Percentiles rank a stretch among this genome's conserved stretches.
Evolutionary conservation across 2,888 invertebrate genomes (phyloP).

Genomic region (Torymus auratus): DNA sequence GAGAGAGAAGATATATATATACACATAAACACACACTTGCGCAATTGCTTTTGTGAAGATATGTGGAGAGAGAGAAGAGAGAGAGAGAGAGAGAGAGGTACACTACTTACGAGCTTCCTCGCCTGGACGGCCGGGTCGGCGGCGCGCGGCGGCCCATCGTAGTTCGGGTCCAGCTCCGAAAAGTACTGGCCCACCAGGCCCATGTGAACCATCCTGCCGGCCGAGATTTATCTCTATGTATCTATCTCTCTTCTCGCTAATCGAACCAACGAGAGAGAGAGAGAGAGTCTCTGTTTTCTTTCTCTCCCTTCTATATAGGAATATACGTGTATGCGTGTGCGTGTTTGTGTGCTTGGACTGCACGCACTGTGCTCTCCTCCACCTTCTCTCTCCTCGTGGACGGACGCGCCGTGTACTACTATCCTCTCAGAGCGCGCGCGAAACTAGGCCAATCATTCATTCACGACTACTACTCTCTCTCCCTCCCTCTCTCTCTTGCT

Average conservation of each 20-base stretch:
- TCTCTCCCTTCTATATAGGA: too few relatives aligned
- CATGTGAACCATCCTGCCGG: slow-evolving; percentile 62
- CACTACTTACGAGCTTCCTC: slow-evolving; percentile 65
- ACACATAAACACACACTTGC: too few relatives aligned
- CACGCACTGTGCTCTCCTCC: neutral
- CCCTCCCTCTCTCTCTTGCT: neutral
- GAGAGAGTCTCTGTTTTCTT: too few relatives aligned
- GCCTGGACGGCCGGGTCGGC: slow-evolving; percentile 63
- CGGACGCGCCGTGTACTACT: slow-evolving; percentile 14
- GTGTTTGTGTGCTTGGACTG: too few relatives aligned
- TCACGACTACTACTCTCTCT: slow-evolving; percentile 32
- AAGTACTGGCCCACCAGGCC: slow-evolving; percentile 65
- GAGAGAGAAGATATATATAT: too few relatives aligned
- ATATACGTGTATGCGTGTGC: too few relatives aligned
- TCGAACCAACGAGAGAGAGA: too few relatives aligned
- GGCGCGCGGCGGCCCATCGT: slow-evolving; percentile 62
- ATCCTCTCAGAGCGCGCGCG: neutral
- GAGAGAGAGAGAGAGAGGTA: neutral
- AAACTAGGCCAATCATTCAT: slow-evolving; percentile 54
- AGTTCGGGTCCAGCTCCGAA: slow-evolving; percentile 65
- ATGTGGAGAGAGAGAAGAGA: slow-evolving; percentile 1
- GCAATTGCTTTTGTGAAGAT: neutral
- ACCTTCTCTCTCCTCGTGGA: neutral
- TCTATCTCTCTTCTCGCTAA: neutral
- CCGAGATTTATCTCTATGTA: neutral